A percentile compares a stretch with the other conserved stretches of the same genome.
These are phyloP conservation scores for Mustelus asterias DNA, from an alignment of 2,113 vertebrate genomes.

Conservation along the genomic window DNA sequence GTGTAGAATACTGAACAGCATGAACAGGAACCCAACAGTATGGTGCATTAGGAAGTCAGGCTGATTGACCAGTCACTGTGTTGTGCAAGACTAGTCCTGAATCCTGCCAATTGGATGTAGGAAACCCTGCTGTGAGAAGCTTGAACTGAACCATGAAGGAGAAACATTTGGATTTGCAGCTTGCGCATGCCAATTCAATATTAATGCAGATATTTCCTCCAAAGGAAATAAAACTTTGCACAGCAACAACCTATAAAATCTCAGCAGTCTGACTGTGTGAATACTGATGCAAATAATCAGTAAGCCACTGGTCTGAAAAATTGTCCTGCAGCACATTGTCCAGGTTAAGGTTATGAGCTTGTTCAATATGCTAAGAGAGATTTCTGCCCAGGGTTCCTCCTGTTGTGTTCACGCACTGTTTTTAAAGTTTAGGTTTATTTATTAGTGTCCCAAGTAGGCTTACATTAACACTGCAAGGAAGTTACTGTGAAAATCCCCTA, in stretches of 20 bases:
- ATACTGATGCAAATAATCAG: background rate
- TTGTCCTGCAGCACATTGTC: background rate
- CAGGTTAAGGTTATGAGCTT: background rate
- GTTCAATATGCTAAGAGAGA: background rate
- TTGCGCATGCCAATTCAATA: background rate
- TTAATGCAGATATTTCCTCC: background rate
- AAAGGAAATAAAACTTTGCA: background rate
- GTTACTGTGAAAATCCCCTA: too few species aligned
- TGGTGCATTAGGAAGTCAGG: background rate
- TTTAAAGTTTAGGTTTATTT: background rate
- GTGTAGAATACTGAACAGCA: background rate
- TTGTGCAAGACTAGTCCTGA: background rate
- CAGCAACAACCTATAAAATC: background rate
- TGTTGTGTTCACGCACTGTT: background rate
- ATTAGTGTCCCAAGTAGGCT: too few species aligned
- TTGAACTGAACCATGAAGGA: background rate
- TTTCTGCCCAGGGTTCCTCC: background rate
- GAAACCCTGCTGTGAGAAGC: background rate
- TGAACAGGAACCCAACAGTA: background rate
- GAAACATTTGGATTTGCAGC: background rate
- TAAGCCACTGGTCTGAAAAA: background rate
- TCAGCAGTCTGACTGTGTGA: background rate
- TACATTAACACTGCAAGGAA: too few species aligned
- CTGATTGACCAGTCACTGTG: background rate
- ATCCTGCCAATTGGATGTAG: background rate